phyloP scores from a whole-genome alignment of 2,113 vertebrate genomes.

The Pelecanoides urinatrix region DNA sequence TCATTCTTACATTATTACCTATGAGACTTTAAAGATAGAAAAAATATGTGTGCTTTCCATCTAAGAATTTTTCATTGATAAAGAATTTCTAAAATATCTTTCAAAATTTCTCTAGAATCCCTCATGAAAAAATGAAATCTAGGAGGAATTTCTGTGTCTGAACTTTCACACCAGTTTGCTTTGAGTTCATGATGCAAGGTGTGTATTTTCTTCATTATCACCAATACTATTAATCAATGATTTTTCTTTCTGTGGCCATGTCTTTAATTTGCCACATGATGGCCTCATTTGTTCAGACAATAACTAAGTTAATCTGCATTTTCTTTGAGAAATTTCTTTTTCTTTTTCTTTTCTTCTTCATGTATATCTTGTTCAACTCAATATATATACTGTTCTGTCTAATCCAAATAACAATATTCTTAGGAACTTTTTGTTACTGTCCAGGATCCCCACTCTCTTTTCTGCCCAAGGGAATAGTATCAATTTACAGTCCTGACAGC shows the following conservation, averaged over 20 bases:
- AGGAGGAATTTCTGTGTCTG: not conserved
- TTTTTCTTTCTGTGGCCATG: not conserved
- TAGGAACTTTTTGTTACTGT: not conserved
- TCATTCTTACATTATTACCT: not conserved
- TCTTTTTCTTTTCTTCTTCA: not conserved
- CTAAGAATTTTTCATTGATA: not conserved
- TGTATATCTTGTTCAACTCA: not conserved
- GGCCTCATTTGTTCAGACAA: conserved; percentile 10
- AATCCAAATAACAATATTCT: not conserved
- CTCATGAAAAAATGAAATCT: not conserved
- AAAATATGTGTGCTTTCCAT: not conserved
- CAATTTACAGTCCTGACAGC: not conserved
- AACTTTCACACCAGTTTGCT: not conserved
- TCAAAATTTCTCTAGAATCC: not conserved
- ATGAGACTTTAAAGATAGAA: not conserved
- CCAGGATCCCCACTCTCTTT: not conserved
- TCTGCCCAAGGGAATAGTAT: not conserved
- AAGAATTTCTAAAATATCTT: not conserved
- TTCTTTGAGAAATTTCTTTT: not conserved
- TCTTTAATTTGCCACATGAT: conserved; percentile 30
- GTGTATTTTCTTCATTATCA: not conserved
- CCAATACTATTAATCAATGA: not conserved
- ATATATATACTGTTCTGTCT: not conserved
- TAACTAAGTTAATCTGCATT: not conserved
- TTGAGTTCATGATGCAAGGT: not conserved